Percentiles rank a stretch among this genome's conserved stretches.
phyloP scores from a whole-genome alignment of 2,113 vertebrate species.

The Hypanus sabinus region DNA sequence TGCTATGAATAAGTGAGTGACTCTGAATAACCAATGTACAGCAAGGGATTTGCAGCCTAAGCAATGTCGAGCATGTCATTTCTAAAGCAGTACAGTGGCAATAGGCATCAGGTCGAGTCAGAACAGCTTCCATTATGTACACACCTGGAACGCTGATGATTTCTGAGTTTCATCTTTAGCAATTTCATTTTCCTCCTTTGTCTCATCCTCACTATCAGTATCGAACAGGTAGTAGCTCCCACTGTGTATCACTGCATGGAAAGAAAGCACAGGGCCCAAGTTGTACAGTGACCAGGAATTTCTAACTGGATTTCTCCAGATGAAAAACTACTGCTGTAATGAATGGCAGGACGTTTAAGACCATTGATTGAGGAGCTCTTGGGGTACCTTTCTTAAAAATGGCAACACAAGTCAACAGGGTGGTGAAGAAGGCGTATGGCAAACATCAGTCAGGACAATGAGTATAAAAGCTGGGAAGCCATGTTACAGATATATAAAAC shows the following conservation, averaged over 20 bases:
- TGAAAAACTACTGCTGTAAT: too few species aligned
- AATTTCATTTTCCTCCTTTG: conserved; percentile 43
- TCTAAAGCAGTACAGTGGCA: too few species aligned
- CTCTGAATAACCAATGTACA: not conserved
- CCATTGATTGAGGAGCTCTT: too few species aligned
- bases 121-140: not conserved
- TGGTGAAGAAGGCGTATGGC: too few species aligned
- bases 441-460: too few species aligned
- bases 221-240: conserved; percentile 59
- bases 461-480: too few species aligned
- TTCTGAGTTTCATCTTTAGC: conserved; percentile 45
- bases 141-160: conserved; percentile 63
- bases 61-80: not conserved
- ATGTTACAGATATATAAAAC: too few species aligned
- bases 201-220: conserved; percentile 58
- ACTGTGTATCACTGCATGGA: conserved; percentile 49
- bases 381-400: too few species aligned
- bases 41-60: not conserved
- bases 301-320: not conserved
- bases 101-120: not conserved
- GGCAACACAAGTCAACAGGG: too few species aligned
- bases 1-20: not conserved
- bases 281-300: not conserved
- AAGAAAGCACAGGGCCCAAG: not conserved
- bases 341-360: too few species aligned